Evolutionary conservation across 2,888 invertebrate species (phyloP).

Genomic region (Cancer borealis): DNA sequence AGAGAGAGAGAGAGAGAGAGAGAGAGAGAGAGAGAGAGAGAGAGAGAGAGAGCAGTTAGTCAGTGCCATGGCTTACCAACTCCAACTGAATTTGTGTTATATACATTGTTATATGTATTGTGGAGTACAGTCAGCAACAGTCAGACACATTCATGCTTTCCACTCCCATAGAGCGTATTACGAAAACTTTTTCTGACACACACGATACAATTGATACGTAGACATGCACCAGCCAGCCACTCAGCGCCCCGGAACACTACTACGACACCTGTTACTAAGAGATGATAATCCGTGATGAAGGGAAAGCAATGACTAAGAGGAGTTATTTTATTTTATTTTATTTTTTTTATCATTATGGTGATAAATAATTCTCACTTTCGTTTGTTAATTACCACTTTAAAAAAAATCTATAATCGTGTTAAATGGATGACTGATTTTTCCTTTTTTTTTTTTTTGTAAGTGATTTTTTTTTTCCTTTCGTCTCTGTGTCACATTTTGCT

Average conservation of each 20-base stretch:
- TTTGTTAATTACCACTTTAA: background rate
- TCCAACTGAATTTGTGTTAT: no score
- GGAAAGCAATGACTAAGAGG: background rate
- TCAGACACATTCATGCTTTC: conserved; percentile 4
- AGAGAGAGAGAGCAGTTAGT: no score
- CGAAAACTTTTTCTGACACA: background rate
- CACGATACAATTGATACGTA: background rate
- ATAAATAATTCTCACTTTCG: background rate
- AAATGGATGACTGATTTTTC: background rate
- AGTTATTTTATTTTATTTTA: background rate
- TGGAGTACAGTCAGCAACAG: background rate
- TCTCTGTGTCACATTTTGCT: background rate
- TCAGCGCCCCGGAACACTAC: background rate
- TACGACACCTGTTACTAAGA: background rate
- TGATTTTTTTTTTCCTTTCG: background rate
- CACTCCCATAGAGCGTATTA: background rate
- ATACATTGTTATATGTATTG: background rate
- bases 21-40: no score
- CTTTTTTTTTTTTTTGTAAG: background rate
- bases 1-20: no score
- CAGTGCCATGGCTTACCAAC: no score
- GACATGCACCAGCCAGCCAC: background rate
- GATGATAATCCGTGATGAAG: background rate
- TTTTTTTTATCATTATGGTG: background rate
- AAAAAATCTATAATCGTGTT: background rate